phyloP scores from a whole-genome alignment of 2,888 invertebrate species.

The Cheilosia impressa region DNA sequence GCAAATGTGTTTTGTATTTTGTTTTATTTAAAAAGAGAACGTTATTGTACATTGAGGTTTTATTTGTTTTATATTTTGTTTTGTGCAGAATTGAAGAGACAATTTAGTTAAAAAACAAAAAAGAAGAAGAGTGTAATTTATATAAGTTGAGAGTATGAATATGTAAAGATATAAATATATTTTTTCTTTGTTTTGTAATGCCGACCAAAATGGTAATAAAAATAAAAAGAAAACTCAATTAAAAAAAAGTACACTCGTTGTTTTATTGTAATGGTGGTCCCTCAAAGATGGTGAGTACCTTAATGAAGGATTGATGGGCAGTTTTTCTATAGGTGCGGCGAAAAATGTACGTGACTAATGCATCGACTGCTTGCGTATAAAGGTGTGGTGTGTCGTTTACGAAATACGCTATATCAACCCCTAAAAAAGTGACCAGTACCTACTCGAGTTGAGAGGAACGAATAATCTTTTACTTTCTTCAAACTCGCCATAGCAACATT shows the following conservation, averaged over 20 bases:
- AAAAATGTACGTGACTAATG: too few relatives aligned
- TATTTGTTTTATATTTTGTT: slow-evolving; percentile 18
- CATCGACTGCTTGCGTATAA: too few relatives aligned
- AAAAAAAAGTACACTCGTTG: slow-evolving; percentile 13
- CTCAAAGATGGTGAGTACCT: neutral
- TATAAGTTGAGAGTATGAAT: slow-evolving; percentile 51
- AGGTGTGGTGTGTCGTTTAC: too few relatives aligned
- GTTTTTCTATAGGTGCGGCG: neutral
- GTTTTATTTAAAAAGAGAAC: slow-evolving; percentile 17
- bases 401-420: too few relatives aligned
- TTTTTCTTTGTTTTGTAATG: slow-evolving; percentile 70
- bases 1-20: slow-evolving; percentile 41
- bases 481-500: too few relatives aligned
- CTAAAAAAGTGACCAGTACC: too few relatives aligned
- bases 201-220: slow-evolving; percentile 69
- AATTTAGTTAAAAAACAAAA: neutral
- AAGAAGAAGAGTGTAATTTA: slow-evolving; percentile 35
- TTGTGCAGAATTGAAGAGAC: slow-evolving; percentile 28
- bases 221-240: slow-evolving; percentile 57
- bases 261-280: neutral
- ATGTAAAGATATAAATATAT: slow-evolving; percentile 48
- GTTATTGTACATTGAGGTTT: slow-evolving; percentile 24
- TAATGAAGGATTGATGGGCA: neutral
- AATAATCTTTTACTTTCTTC: too few relatives aligned
- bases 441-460: too few relatives aligned